Evolutionary conservation across 37 sponge, comb jelly and placozoan species (phyloP).

Genomic region (Halichondria panicea): DNA sequence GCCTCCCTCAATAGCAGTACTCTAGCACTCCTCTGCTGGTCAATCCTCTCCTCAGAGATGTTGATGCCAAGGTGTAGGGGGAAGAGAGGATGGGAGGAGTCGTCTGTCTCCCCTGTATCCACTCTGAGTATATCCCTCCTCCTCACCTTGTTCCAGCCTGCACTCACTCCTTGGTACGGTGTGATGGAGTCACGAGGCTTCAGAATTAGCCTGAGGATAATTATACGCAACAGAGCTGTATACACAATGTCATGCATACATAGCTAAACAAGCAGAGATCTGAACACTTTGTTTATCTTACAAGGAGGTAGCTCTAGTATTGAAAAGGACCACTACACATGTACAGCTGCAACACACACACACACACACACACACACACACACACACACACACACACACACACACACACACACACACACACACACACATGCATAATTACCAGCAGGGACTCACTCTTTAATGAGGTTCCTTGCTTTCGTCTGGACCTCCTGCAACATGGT

Average conservation of each 20-base stretch:
- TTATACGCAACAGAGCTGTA: background rate
- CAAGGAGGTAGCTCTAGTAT: background rate
- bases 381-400: slow-evolving; percentile 10
- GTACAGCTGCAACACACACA: too few species aligned
- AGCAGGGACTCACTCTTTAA: slow-evolving; percentile 35
- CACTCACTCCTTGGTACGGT: too few species aligned
- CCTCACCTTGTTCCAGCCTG: slow-evolving; percentile 69
- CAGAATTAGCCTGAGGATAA: slow-evolving; percentile 26
- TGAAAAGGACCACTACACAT: background rate
- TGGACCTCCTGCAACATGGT: slow-evolving; percentile 44
- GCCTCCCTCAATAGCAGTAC: slow-evolving; percentile 28
- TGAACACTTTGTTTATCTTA: too few species aligned
- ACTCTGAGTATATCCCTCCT: slow-evolving; percentile 35
- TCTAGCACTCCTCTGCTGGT: slow-evolving; percentile 11
- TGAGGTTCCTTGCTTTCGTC: slow-evolving; percentile 21
- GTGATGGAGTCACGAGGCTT: slow-evolving; percentile 22
- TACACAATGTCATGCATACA: too few species aligned
- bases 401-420: background rate
- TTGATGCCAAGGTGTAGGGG: slow-evolving; percentile 61
- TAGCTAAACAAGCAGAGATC: too few species aligned
- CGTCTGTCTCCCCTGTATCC: slow-evolving; percentile 3
- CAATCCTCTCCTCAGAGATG: slow-evolving; percentile 44
- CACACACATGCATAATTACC: background rate
- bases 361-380: background rate
- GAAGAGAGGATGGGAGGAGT: slow-evolving; percentile 21